phyloP scores from a whole-genome alignment of 2,113 vertebrate species.

The Tricholaema leucomelas region DNA sequence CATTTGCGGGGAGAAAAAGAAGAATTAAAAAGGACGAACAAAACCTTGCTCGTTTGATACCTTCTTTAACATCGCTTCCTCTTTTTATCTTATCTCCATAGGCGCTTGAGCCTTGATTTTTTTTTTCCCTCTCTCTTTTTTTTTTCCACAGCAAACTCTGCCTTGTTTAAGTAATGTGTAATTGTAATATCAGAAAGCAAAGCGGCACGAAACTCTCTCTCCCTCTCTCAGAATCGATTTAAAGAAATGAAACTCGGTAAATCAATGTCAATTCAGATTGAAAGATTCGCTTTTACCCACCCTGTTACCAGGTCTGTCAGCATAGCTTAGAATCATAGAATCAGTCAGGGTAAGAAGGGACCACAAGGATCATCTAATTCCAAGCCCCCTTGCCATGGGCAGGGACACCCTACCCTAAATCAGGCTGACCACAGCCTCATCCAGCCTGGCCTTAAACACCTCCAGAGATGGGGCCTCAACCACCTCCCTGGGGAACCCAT shows the following conservation, averaged over 20 bases:
- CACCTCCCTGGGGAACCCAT: too few species aligned
- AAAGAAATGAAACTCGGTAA: slow-evolving; percentile 54
- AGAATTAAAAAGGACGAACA: background rate
- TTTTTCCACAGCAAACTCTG: background rate
- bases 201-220: slow-evolving; percentile 39
- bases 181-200: slow-evolving; percentile 18
- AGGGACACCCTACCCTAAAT: too few species aligned
- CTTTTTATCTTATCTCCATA: background rate
- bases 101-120: background rate
- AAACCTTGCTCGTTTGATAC: background rate
- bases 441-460: too few species aligned
- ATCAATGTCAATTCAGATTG: slow-evolving; percentile 63
- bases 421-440: too few species aligned
- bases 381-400: too few species aligned
- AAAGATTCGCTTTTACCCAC: slow-evolving; percentile 47
- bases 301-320: slow-evolving; percentile 51
- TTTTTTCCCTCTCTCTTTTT: background rate
- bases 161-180: background rate
- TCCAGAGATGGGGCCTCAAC: too few species aligned
- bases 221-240: slow-evolving; percentile 37
- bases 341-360: too few species aligned
- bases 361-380: too few species aligned
- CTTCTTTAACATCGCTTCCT: background rate
- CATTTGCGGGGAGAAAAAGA: background rate
- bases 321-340: too few species aligned